Base-by-base conservation (phyloP, 1,140 invertebrate genomes). In the Meloidogyne hapla region DNA sequence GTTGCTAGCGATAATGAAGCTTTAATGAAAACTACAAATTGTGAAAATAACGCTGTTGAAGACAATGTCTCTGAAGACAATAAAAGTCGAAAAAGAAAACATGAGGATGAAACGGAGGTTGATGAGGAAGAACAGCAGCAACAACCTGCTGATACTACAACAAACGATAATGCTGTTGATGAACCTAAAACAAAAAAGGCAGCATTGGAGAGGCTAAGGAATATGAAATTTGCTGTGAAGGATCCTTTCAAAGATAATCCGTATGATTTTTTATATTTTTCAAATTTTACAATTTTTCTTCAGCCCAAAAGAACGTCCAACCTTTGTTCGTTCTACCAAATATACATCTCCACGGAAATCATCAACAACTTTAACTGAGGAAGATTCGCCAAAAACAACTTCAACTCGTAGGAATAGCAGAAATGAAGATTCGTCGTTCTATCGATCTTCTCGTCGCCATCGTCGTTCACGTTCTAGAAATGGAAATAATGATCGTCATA, bases 161-260 rank as follows among this genome's bases (percentile, higher is more conserved):
- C 26, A 63, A 73, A 21, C 13, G 56, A 73, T 56, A n/a, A 72
- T 18, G 25, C 13, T 25, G 21, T 15, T 9, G 70, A 63, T 12
- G 70, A 73, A 40, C 68, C 68, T 28, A 73, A 73, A 63, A 73
- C 70, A 13, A 73, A 73, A 12, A 73, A 73, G 56, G 70, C 70
- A n/a, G 70, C 70, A 23, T 61, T 73, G 70, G 70, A 73, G 9
- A 9, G 56, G 8, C n/a, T 73, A 21, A 65, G 70, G 28, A 73
- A 73, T 28, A 73, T 73, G 70, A 61, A 62, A 18, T 73, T 73
- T 61, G 56, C 70, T 13, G 70, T 64, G 13, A 73, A 73, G 9
- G 70, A 73, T 26, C 70, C 70, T 2, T 73, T 73, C 48, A 73
- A 73, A 18, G 70, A 73, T 21, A 73, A 64, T 56, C 70, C 70